Percentiles rank a stretch among this genome's conserved stretches.
These are phyloP conservation scores for Gymnogyps californianus DNA, from an alignment of 2,113 vertebrate species.

Conservation along the genomic window DNA sequence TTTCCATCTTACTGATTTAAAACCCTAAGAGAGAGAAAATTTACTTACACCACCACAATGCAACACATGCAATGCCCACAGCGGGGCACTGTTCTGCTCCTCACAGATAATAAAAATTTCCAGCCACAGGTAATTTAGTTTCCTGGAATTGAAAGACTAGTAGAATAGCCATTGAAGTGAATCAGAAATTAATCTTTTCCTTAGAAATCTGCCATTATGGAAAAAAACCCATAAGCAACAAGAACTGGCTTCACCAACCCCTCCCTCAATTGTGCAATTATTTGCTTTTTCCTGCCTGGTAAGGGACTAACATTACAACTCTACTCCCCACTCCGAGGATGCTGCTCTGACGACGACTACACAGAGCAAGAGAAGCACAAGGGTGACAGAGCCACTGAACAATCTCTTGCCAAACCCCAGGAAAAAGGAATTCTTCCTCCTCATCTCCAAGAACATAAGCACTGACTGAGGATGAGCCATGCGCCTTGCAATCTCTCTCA, in stretches of 20 bases:
- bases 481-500: accelerated
- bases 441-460: not conserved
- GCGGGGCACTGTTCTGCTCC: not conserved
- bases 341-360: not conserved
- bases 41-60: accelerated
- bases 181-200: not conserved
- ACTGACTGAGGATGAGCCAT: not conserved
- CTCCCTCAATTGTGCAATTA: accelerated
- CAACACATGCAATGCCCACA: not conserved
- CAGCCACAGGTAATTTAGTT: not conserved
- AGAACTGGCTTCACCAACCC: not conserved
- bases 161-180: accelerated
- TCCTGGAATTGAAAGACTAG: not conserved
- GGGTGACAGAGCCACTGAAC: accelerated
- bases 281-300: not conserved
- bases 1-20: accelerated
- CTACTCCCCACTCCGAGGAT: too few relatives aligned
- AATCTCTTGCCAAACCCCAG: accelerated
- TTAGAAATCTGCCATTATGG: not conserved
- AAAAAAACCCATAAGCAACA: not conserved
- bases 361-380: accelerated
- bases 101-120: accelerated
- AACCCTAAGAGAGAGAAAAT: accelerated
- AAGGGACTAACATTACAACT: accelerated
- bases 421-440: not conserved